A percentile compares a stretch with the other conserved stretches of the same genome.
phyloP scores from a whole-genome alignment of 2,113 vertebrate genomes.

The Cyprinodon brontotheroides region DNA sequence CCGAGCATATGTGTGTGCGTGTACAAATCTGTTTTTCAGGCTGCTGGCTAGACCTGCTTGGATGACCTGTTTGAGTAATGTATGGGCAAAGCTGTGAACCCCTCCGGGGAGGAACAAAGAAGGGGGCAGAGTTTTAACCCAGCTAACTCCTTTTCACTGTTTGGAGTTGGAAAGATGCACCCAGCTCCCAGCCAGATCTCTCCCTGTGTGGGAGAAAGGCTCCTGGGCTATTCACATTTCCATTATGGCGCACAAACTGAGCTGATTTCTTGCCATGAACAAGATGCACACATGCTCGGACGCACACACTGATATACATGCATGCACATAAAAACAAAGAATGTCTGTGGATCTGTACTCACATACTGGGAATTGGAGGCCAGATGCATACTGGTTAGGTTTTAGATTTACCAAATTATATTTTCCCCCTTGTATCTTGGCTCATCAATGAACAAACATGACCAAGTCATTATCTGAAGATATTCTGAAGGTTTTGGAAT shows the following conservation, averaged over 20 bases:
- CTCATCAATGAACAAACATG: not conserved
- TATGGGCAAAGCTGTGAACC: slow-evolving; percentile 69
- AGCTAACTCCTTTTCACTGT: slow-evolving; percentile 68
- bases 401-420: slow-evolving; percentile 6
- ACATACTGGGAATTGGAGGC: slow-evolving; percentile 24
- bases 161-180: slow-evolving; percentile 71
- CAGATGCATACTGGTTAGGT: slow-evolving; percentile 12
- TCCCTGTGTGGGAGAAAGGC: slow-evolving; percentile 73
- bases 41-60: slow-evolving; percentile 70
- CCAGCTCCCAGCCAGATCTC: slow-evolving; percentile 70
- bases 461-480: not conserved
- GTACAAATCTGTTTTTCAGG: slow-evolving; percentile 61
- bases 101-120: slow-evolving; percentile 61
- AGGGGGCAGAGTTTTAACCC: slow-evolving; percentile 68
- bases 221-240: slow-evolving; percentile 77
- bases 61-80: slow-evolving; percentile 77
- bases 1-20: slow-evolving; percentile 31
- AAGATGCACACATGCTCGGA: slow-evolving; percentile 68
- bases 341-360: slow-evolving; percentile 36
- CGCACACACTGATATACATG: slow-evolving; percentile 57
- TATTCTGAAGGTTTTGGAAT: not conserved
- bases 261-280: slow-evolving; percentile 77
- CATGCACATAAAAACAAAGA: slow-evolving; percentile 54
- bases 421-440: not conserved
- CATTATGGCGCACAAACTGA: slow-evolving; percentile 81